Evolutionary conservation across 2,888 invertebrate genomes (phyloP).

Genomic region (Mythimna lalbum): DNA sequence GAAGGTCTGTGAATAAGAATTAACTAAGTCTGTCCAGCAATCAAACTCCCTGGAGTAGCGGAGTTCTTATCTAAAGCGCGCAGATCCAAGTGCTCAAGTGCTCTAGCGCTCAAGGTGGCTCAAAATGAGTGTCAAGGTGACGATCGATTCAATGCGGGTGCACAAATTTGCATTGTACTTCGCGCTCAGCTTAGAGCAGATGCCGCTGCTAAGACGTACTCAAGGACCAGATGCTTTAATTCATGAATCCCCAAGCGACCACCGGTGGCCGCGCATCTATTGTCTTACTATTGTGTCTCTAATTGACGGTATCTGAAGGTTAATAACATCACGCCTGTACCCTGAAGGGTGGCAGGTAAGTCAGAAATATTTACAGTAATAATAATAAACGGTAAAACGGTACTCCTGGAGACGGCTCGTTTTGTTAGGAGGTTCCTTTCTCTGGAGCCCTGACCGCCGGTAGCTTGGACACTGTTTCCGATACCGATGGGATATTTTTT

Average conservation of each 20-base stretch:
- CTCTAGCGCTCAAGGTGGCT: conserved; percentile 43
- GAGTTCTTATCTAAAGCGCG: conserved; percentile 33
- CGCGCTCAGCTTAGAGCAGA: conserved; percentile 18
- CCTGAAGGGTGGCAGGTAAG: not conserved
- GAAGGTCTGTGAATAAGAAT: too few species aligned
- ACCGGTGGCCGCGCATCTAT: too few species aligned
- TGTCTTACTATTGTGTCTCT: too few species aligned
- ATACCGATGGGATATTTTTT: too few species aligned
- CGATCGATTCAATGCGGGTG: conserved; percentile 53
- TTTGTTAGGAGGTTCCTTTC: too few species aligned
- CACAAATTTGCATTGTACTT: conserved; percentile 61
- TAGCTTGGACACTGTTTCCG: too few species aligned
- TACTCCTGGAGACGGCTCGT: too few species aligned
- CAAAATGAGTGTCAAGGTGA: conserved; percentile 56
- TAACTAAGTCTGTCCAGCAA: not conserved
- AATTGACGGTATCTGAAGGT: too few species aligned
- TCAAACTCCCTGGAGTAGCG: not conserved
- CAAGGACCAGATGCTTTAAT: conserved; percentile 6
- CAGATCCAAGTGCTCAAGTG: conserved; percentile 31
- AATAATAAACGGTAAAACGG: too few species aligned
- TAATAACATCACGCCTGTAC: not conserved
- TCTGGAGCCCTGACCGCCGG: too few species aligned
- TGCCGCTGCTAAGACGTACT: conserved; percentile 13
- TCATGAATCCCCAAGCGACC: too few species aligned
- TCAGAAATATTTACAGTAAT: too few species aligned